Conservation (phyloP, 1,140 invertebrate species). For the Drosophila repletoides region DNA sequence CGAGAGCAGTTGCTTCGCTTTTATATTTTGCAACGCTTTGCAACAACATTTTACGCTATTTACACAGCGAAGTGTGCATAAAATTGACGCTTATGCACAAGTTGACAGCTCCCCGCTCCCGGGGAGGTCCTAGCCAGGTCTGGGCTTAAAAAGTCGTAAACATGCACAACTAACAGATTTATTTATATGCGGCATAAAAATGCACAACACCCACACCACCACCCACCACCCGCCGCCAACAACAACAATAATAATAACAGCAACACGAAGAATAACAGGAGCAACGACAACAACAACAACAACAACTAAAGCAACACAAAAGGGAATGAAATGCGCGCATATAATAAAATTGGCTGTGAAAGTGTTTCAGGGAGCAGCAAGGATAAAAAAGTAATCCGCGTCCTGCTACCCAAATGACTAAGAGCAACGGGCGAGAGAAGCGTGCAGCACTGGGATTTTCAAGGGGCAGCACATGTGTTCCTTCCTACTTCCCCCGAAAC, state of each 20-base stretch:
- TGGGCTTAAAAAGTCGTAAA: constrained; percentile 78
- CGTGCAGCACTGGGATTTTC: background rate
- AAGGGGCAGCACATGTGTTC: constrained; percentile 41
- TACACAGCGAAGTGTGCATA: constrained; percentile 79
- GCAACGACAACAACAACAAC: constrained; percentile 10
- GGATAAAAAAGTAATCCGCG: constrained; percentile 78
- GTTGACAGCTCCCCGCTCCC: constrained; percentile 36
- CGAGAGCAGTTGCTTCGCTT: constrained; percentile 20
- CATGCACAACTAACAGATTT: constrained; percentile 81
- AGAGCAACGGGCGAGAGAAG: constrained; percentile 56
- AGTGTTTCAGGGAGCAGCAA: constrained; percentile 69
- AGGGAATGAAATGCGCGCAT: constrained; percentile 61
- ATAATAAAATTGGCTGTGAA: constrained; percentile 80
- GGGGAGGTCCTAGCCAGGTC: constrained; percentile 34
- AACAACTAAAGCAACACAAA: constrained; percentile 37
- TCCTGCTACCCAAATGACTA: constrained; percentile 73
- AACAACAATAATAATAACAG: constrained; percentile 17
- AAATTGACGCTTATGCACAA: constrained; percentile 77
- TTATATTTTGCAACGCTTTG: constrained; percentile 48
- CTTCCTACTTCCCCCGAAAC: constrained; percentile 32
- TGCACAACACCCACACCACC: constrained; percentile 54
- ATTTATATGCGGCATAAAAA: constrained; percentile 81
- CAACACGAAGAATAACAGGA: constrained; percentile 23
- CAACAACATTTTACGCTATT: constrained; percentile 77
- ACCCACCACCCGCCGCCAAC: constrained; percentile 21